phyloP scores from a whole-genome alignment of 2,797 vertebrate species.

The Melanotaenia pygmaea region DNA sequence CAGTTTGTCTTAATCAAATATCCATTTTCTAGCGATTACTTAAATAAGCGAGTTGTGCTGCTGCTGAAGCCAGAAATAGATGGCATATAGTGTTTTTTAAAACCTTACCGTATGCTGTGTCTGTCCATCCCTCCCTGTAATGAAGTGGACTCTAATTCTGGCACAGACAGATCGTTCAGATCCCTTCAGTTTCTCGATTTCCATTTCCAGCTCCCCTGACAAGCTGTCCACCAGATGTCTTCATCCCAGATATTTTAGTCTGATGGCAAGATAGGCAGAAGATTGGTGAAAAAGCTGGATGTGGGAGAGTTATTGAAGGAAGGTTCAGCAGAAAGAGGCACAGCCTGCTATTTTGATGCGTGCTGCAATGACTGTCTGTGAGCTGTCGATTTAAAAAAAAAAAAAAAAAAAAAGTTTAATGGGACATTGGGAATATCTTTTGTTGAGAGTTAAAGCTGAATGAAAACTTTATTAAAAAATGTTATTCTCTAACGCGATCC shows the following conservation, averaged over 20 bases:
- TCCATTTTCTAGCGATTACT: constrained; percentile 18
- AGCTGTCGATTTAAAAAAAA: constrained; percentile 28
- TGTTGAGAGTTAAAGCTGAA: constrained; percentile 26
- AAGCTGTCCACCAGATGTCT: constrained; percentile 79
- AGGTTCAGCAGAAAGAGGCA: constrained; percentile 41
- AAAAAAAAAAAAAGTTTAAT: constrained; percentile 38
- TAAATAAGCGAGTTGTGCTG: constrained; percentile 43
- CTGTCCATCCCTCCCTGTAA: constrained; percentile 65
- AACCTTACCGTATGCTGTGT: constrained; percentile 59
- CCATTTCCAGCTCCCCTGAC: constrained; percentile 75
- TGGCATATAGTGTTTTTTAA: constrained; percentile 30
- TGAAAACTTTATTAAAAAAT: constrained; percentile 29
- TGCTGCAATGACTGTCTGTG: constrained; percentile 36
- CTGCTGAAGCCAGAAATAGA: constrained; percentile 52
- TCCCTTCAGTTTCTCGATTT: constrained; percentile 76
- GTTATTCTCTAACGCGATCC: constrained; percentile 16
- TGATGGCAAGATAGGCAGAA: constrained; percentile 71
- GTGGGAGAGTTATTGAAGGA: constrained; percentile 27
- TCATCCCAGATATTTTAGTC: constrained; percentile 78
- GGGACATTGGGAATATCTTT: constrained; percentile 29
- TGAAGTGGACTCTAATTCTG: constrained; percentile 76
- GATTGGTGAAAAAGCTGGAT: constrained; percentile 48
- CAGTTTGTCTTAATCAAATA: constrained; percentile 31
- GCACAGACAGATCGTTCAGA: constrained; percentile 73
- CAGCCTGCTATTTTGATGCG: constrained; percentile 47